phyloP scores from a whole-genome alignment of 2,797 vertebrate species.

The Clamator glandarius region DNA sequence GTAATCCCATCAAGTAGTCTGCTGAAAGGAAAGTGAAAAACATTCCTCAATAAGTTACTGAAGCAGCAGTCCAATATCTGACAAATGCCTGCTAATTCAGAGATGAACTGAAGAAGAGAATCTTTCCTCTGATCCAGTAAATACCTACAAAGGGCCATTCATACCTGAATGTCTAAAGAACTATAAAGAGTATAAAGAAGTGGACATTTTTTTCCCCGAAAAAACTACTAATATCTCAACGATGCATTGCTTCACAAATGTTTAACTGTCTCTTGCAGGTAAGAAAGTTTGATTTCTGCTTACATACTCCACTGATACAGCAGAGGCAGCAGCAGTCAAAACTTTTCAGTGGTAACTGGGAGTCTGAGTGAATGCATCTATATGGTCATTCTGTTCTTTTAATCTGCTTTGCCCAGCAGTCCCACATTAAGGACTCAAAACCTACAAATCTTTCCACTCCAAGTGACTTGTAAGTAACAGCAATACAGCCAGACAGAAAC shows the following conservation, averaged over 20 bases:
- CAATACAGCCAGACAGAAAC: background rate
- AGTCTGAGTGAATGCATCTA: background rate
- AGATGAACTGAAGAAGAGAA: background rate
- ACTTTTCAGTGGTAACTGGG: background rate
- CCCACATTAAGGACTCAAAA: slow-evolving; percentile 4
- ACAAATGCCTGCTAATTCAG: background rate
- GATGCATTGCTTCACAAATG: background rate
- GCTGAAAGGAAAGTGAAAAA: background rate
- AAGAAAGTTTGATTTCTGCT: background rate
- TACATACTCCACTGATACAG: background rate
- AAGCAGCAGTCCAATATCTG: background rate
- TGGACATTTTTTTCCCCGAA: background rate
- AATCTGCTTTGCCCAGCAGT: slow-evolving; percentile 26
- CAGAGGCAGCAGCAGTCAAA: background rate
- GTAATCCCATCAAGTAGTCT: background rate
- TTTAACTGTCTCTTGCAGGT: background rate
- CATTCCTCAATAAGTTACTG: background rate
- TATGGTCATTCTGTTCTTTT: slow-evolving; percentile 11
- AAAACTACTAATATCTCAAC: background rate
- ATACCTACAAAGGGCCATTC: background rate
- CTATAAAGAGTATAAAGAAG: background rate
- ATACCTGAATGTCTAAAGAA: background rate
- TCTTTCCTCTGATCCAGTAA: background rate
- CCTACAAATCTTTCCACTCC: background rate
- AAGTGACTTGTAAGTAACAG: background rate